Percentiles rank a stretch among this genome's conserved stretches.
Conservation (phyloP, 2,797 vertebrate genomes). For the Momotus momota region DNA sequence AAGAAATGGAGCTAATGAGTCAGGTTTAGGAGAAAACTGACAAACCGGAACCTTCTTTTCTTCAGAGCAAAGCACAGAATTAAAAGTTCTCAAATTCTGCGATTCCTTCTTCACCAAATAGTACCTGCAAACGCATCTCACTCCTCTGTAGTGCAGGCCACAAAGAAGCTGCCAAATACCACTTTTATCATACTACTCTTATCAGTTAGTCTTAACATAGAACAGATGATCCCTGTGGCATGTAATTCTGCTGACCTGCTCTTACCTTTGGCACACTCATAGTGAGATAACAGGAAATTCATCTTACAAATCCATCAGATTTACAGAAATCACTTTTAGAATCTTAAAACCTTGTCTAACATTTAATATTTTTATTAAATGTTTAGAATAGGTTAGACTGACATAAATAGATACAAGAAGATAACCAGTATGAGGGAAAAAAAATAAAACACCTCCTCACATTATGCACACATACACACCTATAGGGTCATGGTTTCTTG, state of each 20-base stretch:
- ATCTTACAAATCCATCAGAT: background rate
- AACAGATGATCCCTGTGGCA: background rate
- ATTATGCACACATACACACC: background rate
- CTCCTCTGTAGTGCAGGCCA: background rate
- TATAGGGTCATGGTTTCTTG: background rate
- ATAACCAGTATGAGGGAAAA: background rate
- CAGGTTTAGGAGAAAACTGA: background rate
- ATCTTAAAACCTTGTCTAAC: background rate
- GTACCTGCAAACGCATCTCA: background rate
- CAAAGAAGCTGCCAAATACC: background rate
- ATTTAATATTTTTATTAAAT: background rate
- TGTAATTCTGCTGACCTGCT: background rate
- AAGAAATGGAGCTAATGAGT: background rate
- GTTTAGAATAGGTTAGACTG: background rate
- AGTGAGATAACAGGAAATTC: background rate
- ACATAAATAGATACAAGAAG: background rate
- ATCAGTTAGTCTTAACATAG: background rate
- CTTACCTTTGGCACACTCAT: background rate
- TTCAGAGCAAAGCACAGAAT: background rate
- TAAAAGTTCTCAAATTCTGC: background rate
- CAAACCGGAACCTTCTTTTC: background rate
- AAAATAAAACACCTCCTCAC: background rate
- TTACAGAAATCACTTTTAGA: background rate
- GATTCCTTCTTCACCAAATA: background rate
- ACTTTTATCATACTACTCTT: background rate